Percentiles rank a stretch among this genome's conserved stretches.
Conservation (phyloP, 2,113 vertebrate species). For the Lota lota region DNA sequence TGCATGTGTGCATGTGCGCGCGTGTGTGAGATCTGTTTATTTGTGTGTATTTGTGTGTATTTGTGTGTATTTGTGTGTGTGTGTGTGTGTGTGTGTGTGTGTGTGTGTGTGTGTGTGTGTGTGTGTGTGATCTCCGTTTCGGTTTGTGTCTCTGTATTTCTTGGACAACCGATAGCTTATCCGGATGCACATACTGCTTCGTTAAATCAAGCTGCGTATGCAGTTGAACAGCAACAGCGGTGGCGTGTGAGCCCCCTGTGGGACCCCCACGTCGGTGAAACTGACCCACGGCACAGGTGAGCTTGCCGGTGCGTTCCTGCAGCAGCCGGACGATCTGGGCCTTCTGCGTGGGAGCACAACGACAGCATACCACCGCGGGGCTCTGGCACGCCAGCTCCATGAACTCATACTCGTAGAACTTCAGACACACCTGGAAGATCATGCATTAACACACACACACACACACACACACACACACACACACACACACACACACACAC, state of each 20-base stretch:
- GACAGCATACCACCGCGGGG: slow-evolving; percentile 92
- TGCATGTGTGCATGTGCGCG: neutral
- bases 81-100: neutral
- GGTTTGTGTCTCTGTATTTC: no score
- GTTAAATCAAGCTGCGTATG: no score
- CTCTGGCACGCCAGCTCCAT: slow-evolving; percentile 98
- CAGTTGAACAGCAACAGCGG: no score
- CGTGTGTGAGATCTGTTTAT: neutral
- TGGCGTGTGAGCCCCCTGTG: no score
- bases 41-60: neutral
- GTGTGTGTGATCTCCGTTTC: no score
- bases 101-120: neutral
- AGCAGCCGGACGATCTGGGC: slow-evolving; percentile 93
- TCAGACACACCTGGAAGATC: slow-evolving; percentile 85
- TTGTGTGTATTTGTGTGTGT: no score
- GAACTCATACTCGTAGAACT: slow-evolving; percentile 96
- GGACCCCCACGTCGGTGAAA: neutral
- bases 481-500: neutral
- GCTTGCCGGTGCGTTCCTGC: slow-evolving; percentile 90
- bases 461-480: neutral
- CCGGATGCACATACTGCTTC: no score
- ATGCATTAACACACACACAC: neutral
- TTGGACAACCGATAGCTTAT: no score
- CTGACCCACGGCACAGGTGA: slow-evolving; percentile 93
- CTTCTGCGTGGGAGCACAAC: slow-evolving; percentile 93